Percentiles rank a stretch among this genome's conserved stretches.
These are phyloP conservation scores for Rhinogobius similis DNA, from an alignment of 2,113 vertebrate genomes.

Conservation along the genomic window DNA sequence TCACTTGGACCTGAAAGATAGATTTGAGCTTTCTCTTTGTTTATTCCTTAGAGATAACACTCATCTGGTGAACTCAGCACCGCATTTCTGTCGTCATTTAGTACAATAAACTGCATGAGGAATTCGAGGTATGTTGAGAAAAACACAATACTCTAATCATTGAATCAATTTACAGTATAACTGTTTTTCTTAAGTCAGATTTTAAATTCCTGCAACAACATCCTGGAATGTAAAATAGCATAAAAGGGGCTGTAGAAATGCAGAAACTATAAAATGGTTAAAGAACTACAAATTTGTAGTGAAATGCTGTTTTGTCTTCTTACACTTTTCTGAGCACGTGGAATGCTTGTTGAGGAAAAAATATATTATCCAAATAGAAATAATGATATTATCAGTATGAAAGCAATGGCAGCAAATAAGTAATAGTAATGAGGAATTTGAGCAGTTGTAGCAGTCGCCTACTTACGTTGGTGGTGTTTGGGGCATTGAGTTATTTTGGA, in stretches of 20 bases:
- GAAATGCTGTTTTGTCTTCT: too few relatives aligned
- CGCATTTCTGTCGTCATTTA: constrained; percentile 31
- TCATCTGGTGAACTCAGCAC: constrained; percentile 61
- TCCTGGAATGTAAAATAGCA: too few relatives aligned
- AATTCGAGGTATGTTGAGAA: background rate
- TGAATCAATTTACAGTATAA: background rate
- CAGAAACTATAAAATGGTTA: background rate
- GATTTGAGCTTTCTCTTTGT: constrained; percentile 65
- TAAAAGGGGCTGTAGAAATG: background rate
- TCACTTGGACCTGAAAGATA: constrained; percentile 46
- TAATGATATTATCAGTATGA: too few relatives aligned
- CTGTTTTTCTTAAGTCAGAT: background rate
- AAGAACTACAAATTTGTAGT: too few relatives aligned
- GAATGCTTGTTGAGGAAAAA: too few relatives aligned
- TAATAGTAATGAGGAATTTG: too few relatives aligned
- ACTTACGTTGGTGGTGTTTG: background rate
- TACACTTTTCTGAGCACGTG: too few relatives aligned
- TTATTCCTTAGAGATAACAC: constrained; percentile 59
- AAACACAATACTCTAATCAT: background rate
- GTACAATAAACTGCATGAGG: constrained; percentile 26
- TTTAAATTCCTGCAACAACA: background rate
- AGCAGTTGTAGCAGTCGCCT: background rate
- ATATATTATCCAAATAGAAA: too few relatives aligned
- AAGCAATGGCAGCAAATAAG: too few relatives aligned
- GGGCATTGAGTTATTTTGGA: background rate